Percentiles rank a stretch among this genome's conserved stretches.
Conservation (phyloP, 2,888 invertebrate genomes). For the Drosophila paramelanica region DNA sequence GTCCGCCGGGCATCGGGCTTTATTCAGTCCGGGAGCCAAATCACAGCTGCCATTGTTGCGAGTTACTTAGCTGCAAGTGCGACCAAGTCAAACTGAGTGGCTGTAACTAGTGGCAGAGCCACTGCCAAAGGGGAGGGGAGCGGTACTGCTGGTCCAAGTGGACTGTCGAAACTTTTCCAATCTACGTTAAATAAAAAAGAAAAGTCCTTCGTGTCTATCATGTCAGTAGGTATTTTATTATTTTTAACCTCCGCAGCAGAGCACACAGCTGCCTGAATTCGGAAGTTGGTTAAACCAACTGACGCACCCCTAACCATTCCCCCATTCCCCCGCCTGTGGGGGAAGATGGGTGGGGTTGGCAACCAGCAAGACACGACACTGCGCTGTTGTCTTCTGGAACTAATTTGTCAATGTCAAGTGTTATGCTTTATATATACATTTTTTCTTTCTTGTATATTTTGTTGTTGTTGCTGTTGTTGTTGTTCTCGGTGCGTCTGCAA, state of each 20-base stretch:
- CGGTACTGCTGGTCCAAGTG: constrained; percentile 41
- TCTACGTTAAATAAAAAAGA: constrained; percentile 82
- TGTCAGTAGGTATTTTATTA: constrained; percentile 81
- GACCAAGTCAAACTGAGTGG: constrained; percentile 44
- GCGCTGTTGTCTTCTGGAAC: constrained; percentile 71
- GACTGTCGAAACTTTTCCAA: constrained; percentile 82
- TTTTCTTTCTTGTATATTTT: constrained; percentile 4
- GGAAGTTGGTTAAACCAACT: constrained; percentile 58
- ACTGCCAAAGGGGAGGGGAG: not conserved
- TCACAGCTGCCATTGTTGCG: constrained; percentile 61
- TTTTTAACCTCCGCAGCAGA: constrained; percentile 66
- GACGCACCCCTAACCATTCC: constrained; percentile 11
- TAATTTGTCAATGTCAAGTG: constrained; percentile 84
- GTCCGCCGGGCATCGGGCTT: constrained; percentile 19
- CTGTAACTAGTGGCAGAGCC: constrained; percentile 4
- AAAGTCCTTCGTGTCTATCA: constrained; percentile 80
- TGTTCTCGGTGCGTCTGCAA: constrained; percentile 43
- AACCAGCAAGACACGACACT: constrained; percentile 30
- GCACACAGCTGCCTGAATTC: constrained; percentile 20
- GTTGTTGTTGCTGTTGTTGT: constrained; percentile 1
- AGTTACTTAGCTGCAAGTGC: constrained; percentile 70
- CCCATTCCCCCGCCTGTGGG: not conserved
- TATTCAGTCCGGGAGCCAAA: constrained; percentile 37
- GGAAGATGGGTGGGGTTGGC: not conserved
- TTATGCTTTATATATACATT: constrained; percentile 70